These are phyloP conservation scores for Caenorhabditis uteleia DNA, from an alignment of 2,888 invertebrate species.

Conservation along the genomic window DNA sequence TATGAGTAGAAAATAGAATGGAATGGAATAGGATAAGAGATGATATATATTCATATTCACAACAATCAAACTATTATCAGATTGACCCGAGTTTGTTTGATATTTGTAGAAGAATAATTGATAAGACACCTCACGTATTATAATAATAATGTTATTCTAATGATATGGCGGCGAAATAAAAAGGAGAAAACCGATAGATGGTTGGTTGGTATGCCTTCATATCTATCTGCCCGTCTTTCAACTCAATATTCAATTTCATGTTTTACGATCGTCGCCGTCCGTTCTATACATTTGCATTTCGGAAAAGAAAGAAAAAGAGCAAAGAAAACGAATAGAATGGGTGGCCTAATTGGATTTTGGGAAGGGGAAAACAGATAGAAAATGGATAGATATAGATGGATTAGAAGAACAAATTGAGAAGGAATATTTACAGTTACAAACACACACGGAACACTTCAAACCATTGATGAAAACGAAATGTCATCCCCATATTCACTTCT, in stretches of 20 bases:
- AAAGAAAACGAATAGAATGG: not conserved
- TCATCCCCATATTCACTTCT: slow-evolving; percentile 74
- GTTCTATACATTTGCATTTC: not conserved
- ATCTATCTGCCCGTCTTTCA: no score
- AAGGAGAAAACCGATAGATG: no score
- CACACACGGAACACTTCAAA: slow-evolving; percentile 66
- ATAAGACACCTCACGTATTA: no score
- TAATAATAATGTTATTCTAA: no score
- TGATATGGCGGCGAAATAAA: no score
- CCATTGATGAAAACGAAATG: slow-evolving; percentile 68
- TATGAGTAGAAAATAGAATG: slow-evolving; percentile 1
- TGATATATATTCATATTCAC: not conserved
- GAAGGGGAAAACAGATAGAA: slow-evolving; percentile 4
- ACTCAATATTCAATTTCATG: no score
- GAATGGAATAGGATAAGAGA: not conserved
- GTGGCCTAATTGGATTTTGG: slow-evolving; percentile 26
- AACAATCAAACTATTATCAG: no score
- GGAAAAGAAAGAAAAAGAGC: not conserved
- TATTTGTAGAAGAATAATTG: no score
- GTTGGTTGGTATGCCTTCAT: no score
- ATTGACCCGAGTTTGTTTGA: no score
- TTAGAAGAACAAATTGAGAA: not conserved
- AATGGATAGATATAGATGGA: not conserved
- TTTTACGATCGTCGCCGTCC: no score
- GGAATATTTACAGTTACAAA: slow-evolving; percentile 54